phyloP scores from a whole-genome alignment of 1,140 invertebrate genomes.

The Pseudomyrmex cubaensis region DNA sequence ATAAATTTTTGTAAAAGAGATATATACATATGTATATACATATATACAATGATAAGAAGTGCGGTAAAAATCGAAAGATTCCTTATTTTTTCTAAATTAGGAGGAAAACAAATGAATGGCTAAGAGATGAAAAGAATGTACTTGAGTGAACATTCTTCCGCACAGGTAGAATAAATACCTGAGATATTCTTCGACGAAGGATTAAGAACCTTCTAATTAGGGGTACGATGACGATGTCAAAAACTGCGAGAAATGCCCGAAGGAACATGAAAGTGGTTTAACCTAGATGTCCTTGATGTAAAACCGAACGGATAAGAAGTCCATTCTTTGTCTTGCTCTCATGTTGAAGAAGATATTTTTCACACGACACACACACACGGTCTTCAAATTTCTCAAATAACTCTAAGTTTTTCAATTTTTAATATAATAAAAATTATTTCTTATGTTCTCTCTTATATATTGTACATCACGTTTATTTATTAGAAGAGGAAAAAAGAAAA shows the following conservation, averaged over 20 bases:
- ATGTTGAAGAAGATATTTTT: neutral
- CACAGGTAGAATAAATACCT: slow-evolving; percentile 78
- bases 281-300: slow-evolving; percentile 48
- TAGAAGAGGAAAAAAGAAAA: neutral
- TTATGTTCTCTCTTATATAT: too few relatives aligned
- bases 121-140: slow-evolving; percentile 34
- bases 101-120: neutral
- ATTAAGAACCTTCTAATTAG: slow-evolving; percentile 76
- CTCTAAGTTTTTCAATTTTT: neutral
- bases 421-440: too few relatives aligned
- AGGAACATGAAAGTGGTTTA: slow-evolving; percentile 72
- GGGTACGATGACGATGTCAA: slow-evolving; percentile 77
- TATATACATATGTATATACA: too few relatives aligned
- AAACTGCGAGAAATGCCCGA: slow-evolving; percentile 70
- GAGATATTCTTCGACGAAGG: slow-evolving; percentile 71
- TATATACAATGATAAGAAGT: neutral
- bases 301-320: slow-evolving; percentile 16
- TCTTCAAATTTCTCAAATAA: neutral
- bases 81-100: neutral
- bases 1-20: neutral
- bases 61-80: too few relatives aligned
- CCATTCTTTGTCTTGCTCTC: slow-evolving; percentile 31
- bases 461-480: too few relatives aligned
- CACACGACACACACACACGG: too few relatives aligned
- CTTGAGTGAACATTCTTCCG: slow-evolving; percentile 29